Evolutionary conservation across 2,888 invertebrate species (phyloP).

Genomic region (Dryobotodes eremita): DNA sequence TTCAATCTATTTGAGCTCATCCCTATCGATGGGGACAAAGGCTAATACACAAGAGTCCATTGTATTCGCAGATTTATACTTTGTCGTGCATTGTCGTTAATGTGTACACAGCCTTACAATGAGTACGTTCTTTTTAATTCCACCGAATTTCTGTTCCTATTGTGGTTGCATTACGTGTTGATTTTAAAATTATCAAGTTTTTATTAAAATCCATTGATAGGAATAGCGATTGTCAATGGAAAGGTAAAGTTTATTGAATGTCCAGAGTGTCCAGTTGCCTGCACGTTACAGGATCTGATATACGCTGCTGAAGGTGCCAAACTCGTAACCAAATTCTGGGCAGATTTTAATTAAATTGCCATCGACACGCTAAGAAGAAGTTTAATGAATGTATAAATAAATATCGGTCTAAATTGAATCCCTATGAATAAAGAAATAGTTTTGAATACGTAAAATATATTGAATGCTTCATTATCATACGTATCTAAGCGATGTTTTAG

Average conservation of each 20-base stretch:
- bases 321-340: too few species aligned
- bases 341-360: too few species aligned
- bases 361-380: neutral
- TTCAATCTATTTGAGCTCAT: constrained; percentile 88
- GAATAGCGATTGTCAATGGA: constrained; percentile 27
- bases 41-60: constrained; percentile 84
- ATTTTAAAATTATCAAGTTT: constrained; percentile 3
- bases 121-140: constrained; percentile 80
- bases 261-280: too few species aligned
- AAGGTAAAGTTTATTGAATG: neutral
- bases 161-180: constrained; percentile 50
- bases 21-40: constrained; percentile 87
- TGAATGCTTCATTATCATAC: constrained; percentile 28
- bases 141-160: constrained; percentile 70
- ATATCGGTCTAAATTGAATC: neutral
- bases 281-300: too few species aligned
- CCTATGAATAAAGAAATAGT: neutral
- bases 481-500: constrained; percentile 23
- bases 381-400: neutral
- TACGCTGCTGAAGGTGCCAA: too few species aligned
- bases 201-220: constrained; percentile 44
- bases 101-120: constrained; percentile 86
- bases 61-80: constrained; percentile 88
- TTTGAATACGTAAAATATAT: constrained; percentile 30
- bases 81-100: constrained; percentile 86